Evolutionary conservation across 2,888 invertebrate species (phyloP), one percentile per base, ranked within the genome.

Genomic region (Euclidia mi): DNA sequence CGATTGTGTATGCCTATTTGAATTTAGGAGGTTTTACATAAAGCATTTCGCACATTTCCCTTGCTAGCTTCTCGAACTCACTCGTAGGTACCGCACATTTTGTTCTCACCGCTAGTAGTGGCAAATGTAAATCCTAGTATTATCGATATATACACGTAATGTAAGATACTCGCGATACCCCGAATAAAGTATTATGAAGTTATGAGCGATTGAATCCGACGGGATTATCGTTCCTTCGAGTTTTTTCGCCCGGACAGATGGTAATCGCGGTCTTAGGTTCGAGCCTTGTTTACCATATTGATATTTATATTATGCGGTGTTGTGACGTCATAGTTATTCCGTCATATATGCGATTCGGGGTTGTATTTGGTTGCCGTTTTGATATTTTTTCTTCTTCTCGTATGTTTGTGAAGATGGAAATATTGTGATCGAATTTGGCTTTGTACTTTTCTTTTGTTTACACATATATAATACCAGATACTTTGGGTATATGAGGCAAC

Each of bases 151-250:
- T 72, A 60, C 68, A 57, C 67, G 68, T 72, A 70, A 62, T 56
- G 48, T 61, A 63, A 68, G 62, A n/a, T n/a, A n/a, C 58, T 52
- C 65, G n/a, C 53, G 47, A 65, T 71, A 65, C 64, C 51, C 62
- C 56, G 68, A 57, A 71, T 74, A 77, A 63, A 76, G 58, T 77
- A 74, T 71, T 74, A 72, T 74, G 61, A 66, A 80, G 63, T 77
- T 78, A 74, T 72, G 76, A 78, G 62, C 76, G 58, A 74, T 78
- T 72, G 69, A 80, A 78, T 74, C 59, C 55, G 56, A 53, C 62
- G 43, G 69, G 76, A 78, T 70, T 78, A 76, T 78, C 70, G 67
- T 71, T 71, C 67, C 51, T 50, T 63, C 52, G 65, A 57, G 35
- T 40, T 50, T 61, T 61, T 68, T 63, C 59, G 63, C 44, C 37